Conservation (phyloP, 2,797 vertebrate genomes). For the Darevskia nairensis region DNA sequence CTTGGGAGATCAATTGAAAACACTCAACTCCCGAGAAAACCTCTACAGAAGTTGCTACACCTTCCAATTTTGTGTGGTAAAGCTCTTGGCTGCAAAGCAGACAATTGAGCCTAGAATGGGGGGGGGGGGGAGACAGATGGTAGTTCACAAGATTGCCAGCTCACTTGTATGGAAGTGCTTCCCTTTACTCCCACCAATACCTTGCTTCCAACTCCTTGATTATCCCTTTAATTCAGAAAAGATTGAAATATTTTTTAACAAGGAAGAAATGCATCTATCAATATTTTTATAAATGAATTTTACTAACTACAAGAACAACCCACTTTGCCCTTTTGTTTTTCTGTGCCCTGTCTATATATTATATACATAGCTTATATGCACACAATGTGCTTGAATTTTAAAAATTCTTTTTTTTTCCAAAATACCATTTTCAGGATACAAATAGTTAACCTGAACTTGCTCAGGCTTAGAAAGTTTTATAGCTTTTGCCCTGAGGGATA, state of each 20-base stretch:
- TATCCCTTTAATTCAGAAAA: slow-evolving; percentile 63
- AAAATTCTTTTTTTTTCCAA: slow-evolving; percentile 63
- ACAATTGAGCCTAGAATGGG: not conserved
- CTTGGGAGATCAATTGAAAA: slow-evolving; percentile 51
- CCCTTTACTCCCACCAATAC: slow-evolving; percentile 42
- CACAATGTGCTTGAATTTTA: slow-evolving; percentile 69
- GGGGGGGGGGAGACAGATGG: slow-evolving; percentile 18
- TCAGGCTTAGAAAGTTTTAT: slow-evolving; percentile 60
- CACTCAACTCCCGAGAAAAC: slow-evolving; percentile 51
- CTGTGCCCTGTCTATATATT: slow-evolving; percentile 60
- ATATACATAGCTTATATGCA: slow-evolving; percentile 53
- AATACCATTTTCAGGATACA: slow-evolving; percentile 32
- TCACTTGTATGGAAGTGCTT: slow-evolving; percentile 39
- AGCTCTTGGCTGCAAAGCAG: not conserved
- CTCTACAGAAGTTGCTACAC: slow-evolving; percentile 59
- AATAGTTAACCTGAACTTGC: slow-evolving; percentile 51
- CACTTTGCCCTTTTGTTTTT: slow-evolving; percentile 62
- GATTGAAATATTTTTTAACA: slow-evolving; percentile 73
- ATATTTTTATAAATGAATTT: slow-evolving; percentile 76
- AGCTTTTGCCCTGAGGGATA: slow-evolving; percentile 56
- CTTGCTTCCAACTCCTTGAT: slow-evolving; percentile 32
- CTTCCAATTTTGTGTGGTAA: slow-evolving; percentile 43
- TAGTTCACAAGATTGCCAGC: slow-evolving; percentile 18
- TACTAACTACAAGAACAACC: slow-evolving; percentile 66
- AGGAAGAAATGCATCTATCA: slow-evolving; percentile 69